Evolutionary conservation across 1,140 invertebrate genomes (phyloP), one percentile per base, ranked within the genome.

Genomic region (Eueides isabella): DNA sequence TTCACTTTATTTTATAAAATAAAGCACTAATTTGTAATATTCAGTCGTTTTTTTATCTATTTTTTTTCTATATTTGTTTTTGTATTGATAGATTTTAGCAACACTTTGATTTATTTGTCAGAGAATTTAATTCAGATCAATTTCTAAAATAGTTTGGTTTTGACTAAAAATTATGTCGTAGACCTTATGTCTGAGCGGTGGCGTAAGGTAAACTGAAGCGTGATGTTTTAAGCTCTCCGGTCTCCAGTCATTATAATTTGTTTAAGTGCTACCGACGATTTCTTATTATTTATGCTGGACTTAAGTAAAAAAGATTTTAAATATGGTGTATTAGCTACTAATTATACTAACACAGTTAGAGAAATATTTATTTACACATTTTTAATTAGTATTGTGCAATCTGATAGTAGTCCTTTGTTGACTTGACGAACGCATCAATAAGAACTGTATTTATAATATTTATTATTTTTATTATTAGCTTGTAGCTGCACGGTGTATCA

Each of bases 151-250:
- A 11, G 5, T 23, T 55, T 55, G 16, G 7, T 55, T 55, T 55
- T 44, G 16, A 44, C 16, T 2, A 1, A 44, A 44, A 38, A 38
- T 38, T 2, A 4, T 14, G 41, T 64, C 44, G 44, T 55, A 55
- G 44, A 55, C 44, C 44, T 55, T 55, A 55, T 55, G 48, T 55
- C 48, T 26, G 48, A 3, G 11, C 48, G 23, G 23, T 55, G 48
- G 48, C 48, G 48, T 55, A 26, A 55, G 23, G 23, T 55, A 55
- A 12, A 55, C 48, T 55, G 48, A 55, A 55, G 19, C 23, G 2
- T 12, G 7, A 23, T 55, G 48, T 26, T 26, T 55, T 26, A 55
- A 55, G 48, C 48, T 55, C 48, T 44, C 48, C 48, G 11, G 48
- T 55, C 23, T 55, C 48, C 48, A 55, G 2, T 26, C 2, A 55